Conservation (phyloP, 1,140 invertebrate genomes). For the Stegodyphus mimosarum region DNA sequence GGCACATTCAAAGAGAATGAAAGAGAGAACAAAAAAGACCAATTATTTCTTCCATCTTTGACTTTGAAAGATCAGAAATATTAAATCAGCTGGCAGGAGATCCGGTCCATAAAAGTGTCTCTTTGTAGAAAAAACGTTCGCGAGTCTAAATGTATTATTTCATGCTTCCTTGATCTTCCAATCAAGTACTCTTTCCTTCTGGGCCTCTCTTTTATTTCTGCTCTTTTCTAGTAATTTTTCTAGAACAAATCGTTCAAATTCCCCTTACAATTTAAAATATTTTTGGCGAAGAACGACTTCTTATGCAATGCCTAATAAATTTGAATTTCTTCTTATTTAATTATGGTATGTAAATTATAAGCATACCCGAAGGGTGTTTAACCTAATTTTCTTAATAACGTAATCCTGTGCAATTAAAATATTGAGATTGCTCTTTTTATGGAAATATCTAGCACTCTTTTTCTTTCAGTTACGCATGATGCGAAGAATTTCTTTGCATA, state of each 20-base stretch:
- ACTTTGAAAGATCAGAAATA: slow-evolving; percentile 19
- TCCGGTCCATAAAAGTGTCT: slow-evolving; percentile 24
- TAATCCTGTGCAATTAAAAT: too few species aligned
- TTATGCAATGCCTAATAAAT: neutral
- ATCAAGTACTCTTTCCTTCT: slow-evolving; percentile 28
- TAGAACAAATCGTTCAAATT: slow-evolving; percentile 15
- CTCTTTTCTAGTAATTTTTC: neutral
- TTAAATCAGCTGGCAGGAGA: slow-evolving; percentile 41
- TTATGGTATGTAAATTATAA: neutral
- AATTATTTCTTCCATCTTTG: slow-evolving; percentile 39
- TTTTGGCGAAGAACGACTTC: neutral
- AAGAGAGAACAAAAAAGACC: slow-evolving; percentile 23
- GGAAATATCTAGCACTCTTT: too few species aligned
- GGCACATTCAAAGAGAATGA: slow-evolving; percentile 10
- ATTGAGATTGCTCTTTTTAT: too few species aligned
- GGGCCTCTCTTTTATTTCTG: neutral
- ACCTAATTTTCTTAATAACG: too few species aligned
- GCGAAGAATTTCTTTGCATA: too few species aligned
- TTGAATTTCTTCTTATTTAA: neutral
- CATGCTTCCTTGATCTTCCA: slow-evolving; percentile 27
- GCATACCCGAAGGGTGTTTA: too few species aligned
- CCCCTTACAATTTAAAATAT: too few species aligned
- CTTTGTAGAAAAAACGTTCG: neutral
- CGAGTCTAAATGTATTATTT: slow-evolving; percentile 41
- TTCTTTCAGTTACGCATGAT: too few species aligned